These are phyloP conservation scores for Prionace glauca DNA, from an alignment of 2,797 vertebrate species.

Conservation along the genomic window DNA sequence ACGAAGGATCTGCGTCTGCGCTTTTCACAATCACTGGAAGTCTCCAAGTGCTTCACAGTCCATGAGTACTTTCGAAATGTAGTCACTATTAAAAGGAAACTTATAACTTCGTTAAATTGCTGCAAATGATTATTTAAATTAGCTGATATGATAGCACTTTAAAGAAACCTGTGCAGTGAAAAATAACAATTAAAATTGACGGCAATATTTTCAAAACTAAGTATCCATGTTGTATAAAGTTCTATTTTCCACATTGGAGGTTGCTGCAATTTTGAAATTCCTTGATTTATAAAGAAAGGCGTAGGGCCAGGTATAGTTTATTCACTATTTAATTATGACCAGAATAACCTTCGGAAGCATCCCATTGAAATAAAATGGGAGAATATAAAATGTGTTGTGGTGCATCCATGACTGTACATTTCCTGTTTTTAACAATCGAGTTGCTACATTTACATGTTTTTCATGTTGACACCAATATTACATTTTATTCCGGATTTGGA, in stretches of 20 bases:
- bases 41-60: neutral
- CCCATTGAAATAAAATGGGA: neutral
- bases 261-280: neutral
- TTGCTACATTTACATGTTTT: neutral
- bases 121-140: neutral
- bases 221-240: neutral
- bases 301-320: neutral
- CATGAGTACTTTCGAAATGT: neutral
- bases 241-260: neutral
- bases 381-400: neutral
- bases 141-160: neutral
- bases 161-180: neutral
- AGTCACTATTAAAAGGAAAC: neutral
- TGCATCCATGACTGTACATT: neutral
- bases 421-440: neutral
- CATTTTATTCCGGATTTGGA: neutral
- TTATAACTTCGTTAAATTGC: neutral
- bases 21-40: neutral
- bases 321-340: neutral
- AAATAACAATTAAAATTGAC: conserved; percentile 12
- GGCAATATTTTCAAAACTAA: neutral
- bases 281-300: neutral
- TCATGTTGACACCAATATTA: neutral
- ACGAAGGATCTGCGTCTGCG: neutral
- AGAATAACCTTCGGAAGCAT: neutral